Evolutionary conservation across 2,113 vertebrate genomes (phyloP).

Genomic region (Macrotus californicus): DNA sequence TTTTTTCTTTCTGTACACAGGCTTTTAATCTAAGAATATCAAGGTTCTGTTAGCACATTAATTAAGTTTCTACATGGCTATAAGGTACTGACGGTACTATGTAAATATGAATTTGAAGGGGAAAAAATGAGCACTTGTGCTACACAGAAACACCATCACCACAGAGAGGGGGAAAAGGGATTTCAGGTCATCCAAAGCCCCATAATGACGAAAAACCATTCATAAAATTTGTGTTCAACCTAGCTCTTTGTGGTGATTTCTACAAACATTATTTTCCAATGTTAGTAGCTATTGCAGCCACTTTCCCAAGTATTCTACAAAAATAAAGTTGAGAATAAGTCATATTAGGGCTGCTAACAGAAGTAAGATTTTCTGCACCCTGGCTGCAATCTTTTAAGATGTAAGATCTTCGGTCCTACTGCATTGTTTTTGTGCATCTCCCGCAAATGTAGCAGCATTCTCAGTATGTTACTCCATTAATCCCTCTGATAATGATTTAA

Average conservation of each 20-base stretch:
- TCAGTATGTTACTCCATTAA: not conserved
- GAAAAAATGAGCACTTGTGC: not conserved
- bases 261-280: not conserved
- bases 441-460: not conserved
- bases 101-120: not conserved
- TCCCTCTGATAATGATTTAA: not conserved
- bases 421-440: not conserved
- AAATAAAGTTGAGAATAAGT: not conserved
- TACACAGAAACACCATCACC: not conserved
- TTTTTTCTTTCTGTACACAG: slow-evolving; percentile 42
- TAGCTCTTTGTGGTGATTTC: not conserved
- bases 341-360: not conserved
- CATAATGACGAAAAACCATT: not conserved
- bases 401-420: not conserved
- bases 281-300: not conserved
- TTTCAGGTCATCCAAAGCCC: not conserved
- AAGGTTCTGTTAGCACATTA: slow-evolving; percentile 7
- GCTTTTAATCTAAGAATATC: slow-evolving; percentile 35
- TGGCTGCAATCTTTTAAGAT: not conserved
- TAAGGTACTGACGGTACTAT: not conserved
- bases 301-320: not conserved
- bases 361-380: not conserved
- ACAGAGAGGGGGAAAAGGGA: not conserved
- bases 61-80: not conserved
- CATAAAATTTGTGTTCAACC: not conserved